A percentile compares a stretch with the other conserved stretches of the same genome.
Conservation (phyloP, 2,113 vertebrate species). For the Tachysurus fulvidraco region DNA sequence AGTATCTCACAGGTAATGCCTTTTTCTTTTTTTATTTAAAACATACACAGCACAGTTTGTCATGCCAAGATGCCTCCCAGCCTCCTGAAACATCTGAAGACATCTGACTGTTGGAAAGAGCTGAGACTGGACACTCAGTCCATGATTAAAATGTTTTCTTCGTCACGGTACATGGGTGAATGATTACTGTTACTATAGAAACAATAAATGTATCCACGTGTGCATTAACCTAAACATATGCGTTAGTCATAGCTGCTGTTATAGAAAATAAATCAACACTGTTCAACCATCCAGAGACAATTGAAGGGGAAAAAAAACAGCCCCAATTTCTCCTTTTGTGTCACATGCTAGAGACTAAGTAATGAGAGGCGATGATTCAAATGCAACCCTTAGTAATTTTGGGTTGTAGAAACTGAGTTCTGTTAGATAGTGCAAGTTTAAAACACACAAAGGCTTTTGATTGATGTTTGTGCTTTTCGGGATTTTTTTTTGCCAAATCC, state of each 20-base stretch:
- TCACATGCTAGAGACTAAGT: not conserved
- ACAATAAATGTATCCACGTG: not conserved
- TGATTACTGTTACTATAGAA: too few species aligned
- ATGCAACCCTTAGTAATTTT: not conserved
- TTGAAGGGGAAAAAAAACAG: not conserved
- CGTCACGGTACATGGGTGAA: not conserved
- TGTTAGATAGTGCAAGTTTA: not conserved
- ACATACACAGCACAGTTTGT: not conserved
- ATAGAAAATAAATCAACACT: too few species aligned
- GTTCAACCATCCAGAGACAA: not conserved
- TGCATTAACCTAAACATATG: not conserved
- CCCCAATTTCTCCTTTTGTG: not conserved
- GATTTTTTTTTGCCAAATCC: not conserved
- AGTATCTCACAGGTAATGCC: not conserved
- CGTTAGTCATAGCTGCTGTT: not conserved
- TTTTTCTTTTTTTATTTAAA: not conserved
- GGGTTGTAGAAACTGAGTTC: not conserved
- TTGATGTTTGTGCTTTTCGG: not conserved
- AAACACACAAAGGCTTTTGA: not conserved
- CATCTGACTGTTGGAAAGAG: not conserved
- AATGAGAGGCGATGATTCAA: not conserved
- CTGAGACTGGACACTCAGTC: not conserved
- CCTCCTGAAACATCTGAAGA: not conserved
- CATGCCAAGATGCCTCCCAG: not conserved
- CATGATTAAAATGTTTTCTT: not conserved